phyloP scores from a whole-genome alignment of 1,140 invertebrate species.

The Habropoda laboriosa region DNA sequence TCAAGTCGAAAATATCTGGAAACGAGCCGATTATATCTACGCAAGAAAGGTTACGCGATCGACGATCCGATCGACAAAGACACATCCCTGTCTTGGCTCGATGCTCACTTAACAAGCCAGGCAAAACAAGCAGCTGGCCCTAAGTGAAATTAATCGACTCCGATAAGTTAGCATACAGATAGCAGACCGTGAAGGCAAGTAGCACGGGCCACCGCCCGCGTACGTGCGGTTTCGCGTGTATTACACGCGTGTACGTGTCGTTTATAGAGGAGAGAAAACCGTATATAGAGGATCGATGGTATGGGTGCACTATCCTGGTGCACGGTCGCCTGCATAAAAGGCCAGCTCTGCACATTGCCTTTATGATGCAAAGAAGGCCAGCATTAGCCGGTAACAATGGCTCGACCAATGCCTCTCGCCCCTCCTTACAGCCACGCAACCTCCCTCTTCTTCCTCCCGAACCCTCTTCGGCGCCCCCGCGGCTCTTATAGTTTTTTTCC shows the following conservation, averaged over 20 bases:
- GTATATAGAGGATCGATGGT: slow-evolving; percentile 19
- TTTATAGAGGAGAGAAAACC: background rate
- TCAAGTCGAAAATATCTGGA: too few species aligned
- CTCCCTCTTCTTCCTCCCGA: background rate
- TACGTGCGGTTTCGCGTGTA: slow-evolving; percentile 34
- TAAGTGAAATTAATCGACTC: slow-evolving; percentile 66
- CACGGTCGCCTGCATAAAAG: slow-evolving; percentile 65
- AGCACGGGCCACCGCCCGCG: slow-evolving; percentile 39
- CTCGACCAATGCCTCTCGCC: slow-evolving; percentile 43
- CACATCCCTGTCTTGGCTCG: slow-evolving; percentile 1
- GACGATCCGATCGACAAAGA: background rate
- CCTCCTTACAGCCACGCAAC: background rate
- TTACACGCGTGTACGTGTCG: slow-evolving; percentile 28
- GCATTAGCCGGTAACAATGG: slow-evolving; percentile 72
- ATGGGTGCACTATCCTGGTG: slow-evolving; percentile 46
- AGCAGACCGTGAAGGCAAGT: slow-evolving; percentile 48
- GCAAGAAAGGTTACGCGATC: too few species aligned
- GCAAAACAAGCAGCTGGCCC: slow-evolving; percentile 60
- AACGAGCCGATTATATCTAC: too few species aligned
- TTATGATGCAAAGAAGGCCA: slow-evolving; percentile 74
- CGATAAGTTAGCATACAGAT: slow-evolving; percentile 60
- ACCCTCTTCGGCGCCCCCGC: background rate
- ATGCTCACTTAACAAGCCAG: slow-evolving; percentile 30
- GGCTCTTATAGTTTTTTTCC: slow-evolving; percentile 40
- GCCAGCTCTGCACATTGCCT: slow-evolving; percentile 61